phyloP scores from a whole-genome alignment of 2,113 vertebrate genomes.

The Nothobranchius kuhntae region DNA sequence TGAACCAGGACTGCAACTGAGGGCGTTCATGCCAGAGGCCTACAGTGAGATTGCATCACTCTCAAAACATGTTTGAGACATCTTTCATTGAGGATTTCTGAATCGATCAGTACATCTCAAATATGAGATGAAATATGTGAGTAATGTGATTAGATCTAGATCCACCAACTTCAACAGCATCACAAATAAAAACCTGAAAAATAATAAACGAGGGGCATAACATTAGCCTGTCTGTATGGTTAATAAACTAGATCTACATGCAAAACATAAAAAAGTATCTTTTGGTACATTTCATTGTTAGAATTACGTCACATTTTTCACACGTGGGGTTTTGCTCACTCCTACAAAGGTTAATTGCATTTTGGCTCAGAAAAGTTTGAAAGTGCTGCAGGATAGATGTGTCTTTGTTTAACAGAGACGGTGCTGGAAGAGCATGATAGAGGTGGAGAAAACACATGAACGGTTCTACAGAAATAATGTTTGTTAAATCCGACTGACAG shows the following conservation, averaged over 20 bases:
- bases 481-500: constrained; percentile 8
- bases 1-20: constrained; percentile 33
- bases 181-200: constrained; percentile 11
- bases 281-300: constrained; percentile 19
- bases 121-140: constrained; percentile 46
- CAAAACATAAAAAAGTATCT: constrained; percentile 25
- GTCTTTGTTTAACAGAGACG: constrained; percentile 5
- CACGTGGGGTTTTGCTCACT: not conserved
- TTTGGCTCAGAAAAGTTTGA: constrained; percentile 14
- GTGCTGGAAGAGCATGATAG: not conserved
- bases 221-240: constrained; percentile 21
- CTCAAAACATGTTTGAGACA: constrained; percentile 46
- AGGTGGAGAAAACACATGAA: constrained; percentile 1
- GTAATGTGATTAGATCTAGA: constrained; percentile 52
- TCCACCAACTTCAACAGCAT: constrained; percentile 33
- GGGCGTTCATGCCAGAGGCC: constrained; percentile 50
- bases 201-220: constrained; percentile 32
- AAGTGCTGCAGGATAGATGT: constrained; percentile 1
- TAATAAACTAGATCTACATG: constrained; percentile 32
- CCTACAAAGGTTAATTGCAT: constrained; percentile 36
- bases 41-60: constrained; percentile 58
- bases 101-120: constrained; percentile 59
- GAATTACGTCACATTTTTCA: constrained; percentile 13
- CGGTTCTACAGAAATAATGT: constrained; percentile 4
- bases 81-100: constrained; percentile 41